Conservation (phyloP, 2,113 vertebrate species). For the Pseudorectes ferrugineus region DNA sequence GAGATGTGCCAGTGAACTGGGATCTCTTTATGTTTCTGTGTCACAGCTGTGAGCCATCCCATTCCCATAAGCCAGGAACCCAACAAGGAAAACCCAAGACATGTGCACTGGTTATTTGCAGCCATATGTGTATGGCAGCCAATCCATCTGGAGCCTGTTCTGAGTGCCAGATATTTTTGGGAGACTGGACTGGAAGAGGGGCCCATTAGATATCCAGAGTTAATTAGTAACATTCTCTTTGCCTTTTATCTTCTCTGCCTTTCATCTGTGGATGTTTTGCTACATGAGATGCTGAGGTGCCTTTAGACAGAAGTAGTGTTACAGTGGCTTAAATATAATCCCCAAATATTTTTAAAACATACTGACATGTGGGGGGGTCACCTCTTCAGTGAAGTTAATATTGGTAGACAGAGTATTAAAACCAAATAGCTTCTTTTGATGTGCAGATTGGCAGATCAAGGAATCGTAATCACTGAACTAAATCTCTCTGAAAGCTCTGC, state of each 20-base stretch:
- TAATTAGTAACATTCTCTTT: constrained; percentile 37
- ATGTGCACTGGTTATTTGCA: not conserved
- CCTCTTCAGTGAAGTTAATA: not conserved
- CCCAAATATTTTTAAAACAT: not conserved
- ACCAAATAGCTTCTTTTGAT: constrained; percentile 51
- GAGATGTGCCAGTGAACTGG: not conserved
- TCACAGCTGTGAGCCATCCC: not conserved
- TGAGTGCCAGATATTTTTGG: not conserved
- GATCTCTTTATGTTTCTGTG: not conserved
- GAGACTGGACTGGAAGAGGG: not conserved
- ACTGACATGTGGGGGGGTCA: not conserved
- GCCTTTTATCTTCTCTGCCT: constrained; percentile 49
- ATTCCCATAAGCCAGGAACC: not conserved
- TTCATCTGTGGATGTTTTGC: constrained; percentile 31
- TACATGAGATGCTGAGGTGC: not conserved
- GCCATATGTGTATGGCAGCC: not conserved
- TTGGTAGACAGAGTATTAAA: constrained; percentile 27
- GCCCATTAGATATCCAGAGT: not conserved
- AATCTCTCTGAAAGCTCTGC: constrained; percentile 9
- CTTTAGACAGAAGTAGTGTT: not conserved
- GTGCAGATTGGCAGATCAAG: constrained; percentile 56
- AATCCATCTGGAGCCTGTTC: not conserved
- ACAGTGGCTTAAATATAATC: constrained; percentile 28
- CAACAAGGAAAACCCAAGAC: not conserved
- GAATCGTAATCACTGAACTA: constrained; percentile 25